These are phyloP conservation scores for Hoplostethus atlanticus DNA, from an alignment of 2,797 vertebrate species.

Conservation along the genomic window DNA sequence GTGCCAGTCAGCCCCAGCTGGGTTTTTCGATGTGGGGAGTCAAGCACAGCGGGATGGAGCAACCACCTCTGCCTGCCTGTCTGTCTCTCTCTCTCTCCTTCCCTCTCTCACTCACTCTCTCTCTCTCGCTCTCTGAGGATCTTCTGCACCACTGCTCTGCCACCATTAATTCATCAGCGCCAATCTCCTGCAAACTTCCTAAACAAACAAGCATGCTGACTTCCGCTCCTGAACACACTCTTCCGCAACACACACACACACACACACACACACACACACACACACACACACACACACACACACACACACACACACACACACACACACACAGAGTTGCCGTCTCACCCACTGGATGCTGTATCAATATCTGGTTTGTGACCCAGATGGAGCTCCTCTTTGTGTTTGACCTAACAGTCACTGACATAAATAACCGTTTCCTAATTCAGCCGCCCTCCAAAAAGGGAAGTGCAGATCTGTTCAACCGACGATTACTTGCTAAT, in stretches of 20 bases:
- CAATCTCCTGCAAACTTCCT: slow-evolving; percentile 69
- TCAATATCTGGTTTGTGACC: slow-evolving; percentile 37
- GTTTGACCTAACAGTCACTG: slow-evolving; percentile 45
- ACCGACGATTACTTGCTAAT: slow-evolving; percentile 51
- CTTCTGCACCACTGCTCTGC: slow-evolving; percentile 77
- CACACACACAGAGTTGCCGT: slow-evolving; percentile 7
- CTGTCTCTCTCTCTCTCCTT: slow-evolving; percentile 9
- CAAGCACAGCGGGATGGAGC: slow-evolving; percentile 22
- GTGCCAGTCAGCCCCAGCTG: slow-evolving; percentile 60
- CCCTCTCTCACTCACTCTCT: slow-evolving; percentile 2
- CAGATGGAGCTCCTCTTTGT: slow-evolving; percentile 22
- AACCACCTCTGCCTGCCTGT: slow-evolving; percentile 15
- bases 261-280: slow-evolving; percentile 17
- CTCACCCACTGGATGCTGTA: slow-evolving; percentile 21
- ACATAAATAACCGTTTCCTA: slow-evolving; percentile 38
- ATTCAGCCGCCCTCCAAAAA: slow-evolving; percentile 33
- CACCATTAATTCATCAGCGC: slow-evolving; percentile 77
- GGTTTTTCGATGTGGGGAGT: slow-evolving; percentile 40
- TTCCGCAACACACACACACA: slow-evolving; percentile 11
- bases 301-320: slow-evolving; percentile 28
- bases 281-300: slow-evolving; percentile 11
- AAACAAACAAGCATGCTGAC: slow-evolving; percentile 64
- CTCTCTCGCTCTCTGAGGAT: slow-evolving; percentile 45
- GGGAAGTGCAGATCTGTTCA: slow-evolving; percentile 49
- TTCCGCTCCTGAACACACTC: slow-evolving; percentile 39